Base-by-base conservation (phyloP, 2,888 invertebrate genomes). In the Lasioglossum lativentre region DNA sequence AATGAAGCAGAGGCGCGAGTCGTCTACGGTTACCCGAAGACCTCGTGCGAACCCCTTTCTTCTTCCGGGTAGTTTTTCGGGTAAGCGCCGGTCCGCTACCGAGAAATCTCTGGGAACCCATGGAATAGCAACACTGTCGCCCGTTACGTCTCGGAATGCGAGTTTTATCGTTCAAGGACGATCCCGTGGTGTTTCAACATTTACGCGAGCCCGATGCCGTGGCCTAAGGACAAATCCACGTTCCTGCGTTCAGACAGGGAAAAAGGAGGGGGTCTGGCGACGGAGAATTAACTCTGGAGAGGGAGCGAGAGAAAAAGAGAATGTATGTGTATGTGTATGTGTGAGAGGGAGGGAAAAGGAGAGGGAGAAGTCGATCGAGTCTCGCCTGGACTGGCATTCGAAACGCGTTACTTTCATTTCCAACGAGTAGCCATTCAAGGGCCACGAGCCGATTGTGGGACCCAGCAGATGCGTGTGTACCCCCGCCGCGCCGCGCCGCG, bases 161-260 rank as follows among this genome's bases (percentile, higher is more conserved):
- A 88, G 89, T 84, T 91, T 91, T 91, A 92, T 92, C 92, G 91
- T 91, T 93, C 93, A 93, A 93, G 93, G 93, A 93, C 93, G 92
- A 91, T 83, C 83, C 82, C 90, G 71, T 19, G 87, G 88, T 89
- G 88, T 90, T 87, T 87, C 85, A 80, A 87, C 90, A 80, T 92
- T 92, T 88, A 87, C 90, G 83, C 85, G 30, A 63, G 63, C 63
- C 63, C 63, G 74, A 85, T 38, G 81, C 59, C 70, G 77, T 78
- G 79, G 80, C 85, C 85, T 86, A 87, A 87, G 83, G 86, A 91
- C 86, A 88, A 82, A 85, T 82, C 68, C 56, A 38, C 70, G 76
- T 76, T 40, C 14, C 78, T n/a, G 56, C 77, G 72, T 82, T 75
- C 72, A 23, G 23, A 59, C 77, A 34, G 4, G 63, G 63, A 38